These are phyloP conservation scores for Arnoldichthys spilopterus DNA, from an alignment of 2,797 vertebrate species.

Conservation along the genomic window DNA sequence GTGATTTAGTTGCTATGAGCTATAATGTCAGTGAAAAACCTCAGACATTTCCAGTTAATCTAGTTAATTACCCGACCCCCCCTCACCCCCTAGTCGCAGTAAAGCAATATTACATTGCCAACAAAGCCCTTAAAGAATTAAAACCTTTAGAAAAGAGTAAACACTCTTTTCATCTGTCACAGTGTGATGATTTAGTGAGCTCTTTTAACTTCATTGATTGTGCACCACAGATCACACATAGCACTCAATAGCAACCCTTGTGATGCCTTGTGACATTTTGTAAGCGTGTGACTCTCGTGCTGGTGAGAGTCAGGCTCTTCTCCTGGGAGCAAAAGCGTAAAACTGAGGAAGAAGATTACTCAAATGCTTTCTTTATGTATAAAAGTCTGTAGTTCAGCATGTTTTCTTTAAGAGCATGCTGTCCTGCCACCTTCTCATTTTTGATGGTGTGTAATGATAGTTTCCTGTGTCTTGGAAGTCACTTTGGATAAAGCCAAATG, in stretches of 20 bases:
- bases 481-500: too few relatives aligned
- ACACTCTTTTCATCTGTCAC: neutral
- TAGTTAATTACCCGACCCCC: neutral
- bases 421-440: neutral
- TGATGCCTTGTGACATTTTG: slow-evolving; percentile 34
- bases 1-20: neutral
- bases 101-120: too few relatives aligned
- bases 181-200: neutral
- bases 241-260: slow-evolving; percentile 13
- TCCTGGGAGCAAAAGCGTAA: neutral
- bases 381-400: too few relatives aligned
- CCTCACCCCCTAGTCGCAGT: neutral
- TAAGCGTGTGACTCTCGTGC: slow-evolving; percentile 32
- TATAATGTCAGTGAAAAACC: neutral
- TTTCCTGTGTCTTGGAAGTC: too few relatives aligned
- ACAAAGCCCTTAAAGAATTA: neutral
- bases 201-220: neutral
- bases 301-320: neutral
- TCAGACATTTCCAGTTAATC: neutral
- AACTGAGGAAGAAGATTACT: neutral
- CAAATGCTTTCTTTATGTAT: slow-evolving; percentile 13
- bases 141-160: neutral
- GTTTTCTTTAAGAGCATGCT: neutral
- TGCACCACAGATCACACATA: neutral
- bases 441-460: too few relatives aligned